Percentiles rank a stretch among this genome's conserved stretches.
Evolutionary conservation across 2,113 vertebrate species (phyloP).

Genomic region (Perca fluviatilis): DNA sequence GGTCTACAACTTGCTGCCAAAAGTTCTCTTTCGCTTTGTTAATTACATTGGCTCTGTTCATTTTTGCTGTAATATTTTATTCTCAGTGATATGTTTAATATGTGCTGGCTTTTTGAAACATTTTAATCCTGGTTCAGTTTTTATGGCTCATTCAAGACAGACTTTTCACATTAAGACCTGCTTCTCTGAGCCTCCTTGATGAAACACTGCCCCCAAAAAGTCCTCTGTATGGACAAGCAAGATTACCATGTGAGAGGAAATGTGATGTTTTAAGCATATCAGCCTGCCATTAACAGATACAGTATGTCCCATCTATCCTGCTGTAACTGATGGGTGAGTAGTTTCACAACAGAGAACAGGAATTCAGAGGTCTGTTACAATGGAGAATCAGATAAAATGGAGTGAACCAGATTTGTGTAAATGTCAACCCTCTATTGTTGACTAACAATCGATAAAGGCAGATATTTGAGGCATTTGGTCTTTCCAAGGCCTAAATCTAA

Average conservation of each 20-base stretch:
- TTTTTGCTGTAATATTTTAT: neutral
- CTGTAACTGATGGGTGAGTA: conserved; percentile 9
- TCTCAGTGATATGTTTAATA: neutral
- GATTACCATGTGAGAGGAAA: neutral
- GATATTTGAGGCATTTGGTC: conserved; percentile 61
- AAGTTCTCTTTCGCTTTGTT: neutral
- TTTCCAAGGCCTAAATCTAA: conserved; percentile 51
- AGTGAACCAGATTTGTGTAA: conserved; percentile 61
- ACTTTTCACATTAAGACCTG: neutral
- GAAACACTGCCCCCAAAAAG: neutral
- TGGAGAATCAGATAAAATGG: neutral
- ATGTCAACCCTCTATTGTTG: conserved; percentile 65
- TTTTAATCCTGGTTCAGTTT: neutral
- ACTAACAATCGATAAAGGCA: conserved; percentile 54
- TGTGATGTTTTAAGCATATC: neutral
- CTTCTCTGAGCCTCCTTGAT: neutral
- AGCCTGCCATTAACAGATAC: neutral
- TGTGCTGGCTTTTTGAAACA: neutral
- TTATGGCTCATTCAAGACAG: neutral
- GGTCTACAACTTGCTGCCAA: neutral
- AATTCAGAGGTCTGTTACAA: conserved; percentile 51
- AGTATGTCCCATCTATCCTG: neutral
- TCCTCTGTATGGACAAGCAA: neutral
- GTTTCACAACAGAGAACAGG: conserved; percentile 33
- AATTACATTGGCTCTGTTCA: neutral